Evolutionary conservation across 1,140 invertebrate species (phyloP).

Genomic region (Meteorus sp.): DNA sequence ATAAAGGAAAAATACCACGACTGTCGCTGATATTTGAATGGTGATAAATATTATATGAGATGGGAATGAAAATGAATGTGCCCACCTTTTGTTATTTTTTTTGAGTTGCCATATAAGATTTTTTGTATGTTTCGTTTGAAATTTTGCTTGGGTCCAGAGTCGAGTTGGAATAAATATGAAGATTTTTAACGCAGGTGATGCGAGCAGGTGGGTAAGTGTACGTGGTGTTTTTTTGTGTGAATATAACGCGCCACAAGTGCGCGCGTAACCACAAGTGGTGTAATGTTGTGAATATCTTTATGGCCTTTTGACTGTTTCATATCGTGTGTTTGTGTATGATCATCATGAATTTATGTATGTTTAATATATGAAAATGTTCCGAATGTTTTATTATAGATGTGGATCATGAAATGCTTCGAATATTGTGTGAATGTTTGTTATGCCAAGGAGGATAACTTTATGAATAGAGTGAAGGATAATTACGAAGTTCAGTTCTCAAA

Average conservation of each 20-base stretch:
- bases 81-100: neutral
- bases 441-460: no score
- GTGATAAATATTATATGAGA: slow-evolving; percentile 21
- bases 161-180: slow-evolving; percentile 10
- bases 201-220: no score
- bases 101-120: neutral
- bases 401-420: neutral
- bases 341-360: neutral
- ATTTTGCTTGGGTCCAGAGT: slow-evolving; percentile 6
- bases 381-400: neutral
- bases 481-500: no score
- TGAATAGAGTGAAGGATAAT: no score
- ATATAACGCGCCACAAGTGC: slow-evolving; percentile 17
- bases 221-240: neutral
- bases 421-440: no score
- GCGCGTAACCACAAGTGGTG: slow-evolving; percentile 12
- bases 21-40: slow-evolving; percentile 18
- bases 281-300: slow-evolving; percentile 5
- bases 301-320: neutral
- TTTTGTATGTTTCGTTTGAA: neutral
- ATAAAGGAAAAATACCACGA: slow-evolving; percentile 9
- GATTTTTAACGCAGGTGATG: slow-evolving; percentile 9
- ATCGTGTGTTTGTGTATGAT: neutral
- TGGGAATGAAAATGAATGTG: neutral
- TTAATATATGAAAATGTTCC: no score